Evolutionary conservation across 2,888 invertebrate species (phyloP).

Genomic region (Galeruca laticollis): DNA sequence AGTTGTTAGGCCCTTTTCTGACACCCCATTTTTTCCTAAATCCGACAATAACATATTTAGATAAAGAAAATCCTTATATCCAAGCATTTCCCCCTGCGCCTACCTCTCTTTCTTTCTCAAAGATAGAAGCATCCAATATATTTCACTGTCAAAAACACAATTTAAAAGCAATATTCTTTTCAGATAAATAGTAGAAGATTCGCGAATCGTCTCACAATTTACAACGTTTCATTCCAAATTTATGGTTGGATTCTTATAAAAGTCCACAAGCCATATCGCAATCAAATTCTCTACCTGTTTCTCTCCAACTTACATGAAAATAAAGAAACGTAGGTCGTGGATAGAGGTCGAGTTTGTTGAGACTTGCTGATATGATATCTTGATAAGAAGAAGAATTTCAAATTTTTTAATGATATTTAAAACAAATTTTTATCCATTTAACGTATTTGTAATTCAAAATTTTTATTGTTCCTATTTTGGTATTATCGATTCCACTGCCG

Average conservation of each 20-base stretch:
- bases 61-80: constrained; percentile 21
- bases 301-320: constrained; percentile 1
- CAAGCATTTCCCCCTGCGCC: constrained; percentile 12
- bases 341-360: constrained; percentile 44
- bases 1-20: not conserved
- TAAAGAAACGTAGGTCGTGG: constrained; percentile 54
- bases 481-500: constrained; percentile 38
- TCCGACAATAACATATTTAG: constrained; percentile 15
- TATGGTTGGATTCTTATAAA: constrained; percentile 61
- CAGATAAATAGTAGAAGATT: constrained; percentile 43
- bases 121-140: constrained; percentile 37
- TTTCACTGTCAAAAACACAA: constrained; percentile 48
- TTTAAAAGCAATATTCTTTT: constrained; percentile 49
- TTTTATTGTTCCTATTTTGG: constrained; percentile 65
- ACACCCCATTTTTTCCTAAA: constrained; percentile 5
- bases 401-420: constrained; percentile 64
- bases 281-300: constrained; percentile 22
- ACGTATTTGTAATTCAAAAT: constrained; percentile 66
- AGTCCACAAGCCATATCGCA: constrained; percentile 36
- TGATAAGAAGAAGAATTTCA: constrained; percentile 63
- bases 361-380: constrained; percentile 59
- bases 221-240: constrained; percentile 63
- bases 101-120: constrained; percentile 28
- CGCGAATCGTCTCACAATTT: constrained; percentile 64
- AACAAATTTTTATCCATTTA: constrained; percentile 63